phyloP scores from a whole-genome alignment of 1,140 invertebrate genomes.

The Leptinotarsa texana region DNA sequence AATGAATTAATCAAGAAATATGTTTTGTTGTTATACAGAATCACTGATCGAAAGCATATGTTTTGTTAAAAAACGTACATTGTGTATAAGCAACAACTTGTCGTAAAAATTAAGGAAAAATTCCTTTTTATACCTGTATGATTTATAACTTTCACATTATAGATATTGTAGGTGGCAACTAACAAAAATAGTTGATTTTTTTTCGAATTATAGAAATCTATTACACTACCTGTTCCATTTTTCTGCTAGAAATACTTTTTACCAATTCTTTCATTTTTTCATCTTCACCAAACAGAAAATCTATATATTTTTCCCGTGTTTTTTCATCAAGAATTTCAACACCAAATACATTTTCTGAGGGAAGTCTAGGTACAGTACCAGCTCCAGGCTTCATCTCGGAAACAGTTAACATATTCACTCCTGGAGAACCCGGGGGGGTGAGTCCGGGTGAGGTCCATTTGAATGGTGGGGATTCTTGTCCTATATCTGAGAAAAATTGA shows the following conservation, averaged over 20 bases:
- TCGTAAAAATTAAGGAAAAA: too few relatives aligned
- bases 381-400: not conserved
- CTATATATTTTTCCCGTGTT: not conserved
- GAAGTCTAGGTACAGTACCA: not conserved
- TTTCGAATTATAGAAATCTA: too few relatives aligned
- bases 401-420: not conserved
- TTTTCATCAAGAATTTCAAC: not conserved
- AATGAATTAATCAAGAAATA: too few relatives aligned
- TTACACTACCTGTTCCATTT: too few relatives aligned
- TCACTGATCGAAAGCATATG: too few relatives aligned
- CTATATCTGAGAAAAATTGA: not conserved
- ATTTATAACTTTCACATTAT: too few relatives aligned
- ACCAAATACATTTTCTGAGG: not conserved
- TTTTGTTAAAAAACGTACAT: too few relatives aligned
- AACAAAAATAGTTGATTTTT: too few relatives aligned
- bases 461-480: not conserved
- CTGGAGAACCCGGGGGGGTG: not conserved
- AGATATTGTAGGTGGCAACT: too few relatives aligned
- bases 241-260: not conserved
- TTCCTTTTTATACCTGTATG: too few relatives aligned
- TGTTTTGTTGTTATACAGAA: too few relatives aligned
- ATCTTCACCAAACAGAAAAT: not conserved
- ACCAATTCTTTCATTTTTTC: conserved; percentile 6
- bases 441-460: not conserved
- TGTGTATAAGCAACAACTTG: too few relatives aligned